Conservation (phyloP, 2,797 vertebrate species). For the Hafferia zeledoni region DNA sequence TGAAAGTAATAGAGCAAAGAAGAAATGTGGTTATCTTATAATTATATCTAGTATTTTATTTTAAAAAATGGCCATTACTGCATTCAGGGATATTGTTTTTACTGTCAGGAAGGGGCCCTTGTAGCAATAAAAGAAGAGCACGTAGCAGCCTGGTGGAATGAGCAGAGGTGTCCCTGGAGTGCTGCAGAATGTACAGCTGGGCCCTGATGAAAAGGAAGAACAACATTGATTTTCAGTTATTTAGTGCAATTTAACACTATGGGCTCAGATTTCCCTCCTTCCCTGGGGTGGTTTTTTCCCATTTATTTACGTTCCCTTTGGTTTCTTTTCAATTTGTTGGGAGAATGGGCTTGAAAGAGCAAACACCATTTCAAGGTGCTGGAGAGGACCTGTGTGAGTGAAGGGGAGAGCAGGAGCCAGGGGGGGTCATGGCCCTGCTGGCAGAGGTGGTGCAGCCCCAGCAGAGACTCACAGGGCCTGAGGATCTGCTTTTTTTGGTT, state of each 20-base stretch:
- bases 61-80: neutral
- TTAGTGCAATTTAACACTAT: slow-evolving; percentile 31
- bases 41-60: slow-evolving; percentile 16
- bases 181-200: neutral
- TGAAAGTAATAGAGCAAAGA: neutral
- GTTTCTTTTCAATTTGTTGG: neutral
- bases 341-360: neutral
- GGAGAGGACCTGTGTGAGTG: neutral
- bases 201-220: slow-evolving; percentile 36
- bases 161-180: neutral
- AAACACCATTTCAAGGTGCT: accelerated
- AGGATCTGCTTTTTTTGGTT: neutral
- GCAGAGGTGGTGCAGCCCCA: neutral
- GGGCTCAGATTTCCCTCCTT: slow-evolving; percentile 13
- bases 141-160: neutral
- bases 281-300: neutral
- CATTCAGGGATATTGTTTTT: neutral
- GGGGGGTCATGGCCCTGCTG: neutral
- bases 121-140: neutral
- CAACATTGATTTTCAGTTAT: slow-evolving; percentile 56
- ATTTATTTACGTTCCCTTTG: neutral
- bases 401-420: neutral
- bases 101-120: neutral
- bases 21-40: neutral
- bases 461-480: neutral